Percentiles rank a stretch among this genome's conserved stretches.
These are phyloP conservation scores for Amphiduros pacificus DNA, from an alignment of 2,888 invertebrate species.

Conservation along the genomic window DNA sequence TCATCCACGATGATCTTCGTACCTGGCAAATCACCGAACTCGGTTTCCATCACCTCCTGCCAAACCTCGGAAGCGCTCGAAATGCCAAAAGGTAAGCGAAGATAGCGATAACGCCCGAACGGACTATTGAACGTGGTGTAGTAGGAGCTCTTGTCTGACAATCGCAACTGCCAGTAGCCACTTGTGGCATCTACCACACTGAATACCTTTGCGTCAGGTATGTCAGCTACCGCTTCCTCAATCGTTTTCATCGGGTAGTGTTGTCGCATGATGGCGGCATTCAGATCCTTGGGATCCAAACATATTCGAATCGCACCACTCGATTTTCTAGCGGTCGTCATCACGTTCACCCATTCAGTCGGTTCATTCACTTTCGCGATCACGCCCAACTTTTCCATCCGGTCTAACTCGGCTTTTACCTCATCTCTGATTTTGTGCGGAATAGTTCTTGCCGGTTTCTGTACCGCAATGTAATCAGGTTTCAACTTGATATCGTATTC, in stretches of 20 bases:
- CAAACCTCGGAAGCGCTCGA: slow-evolving; percentile 26
- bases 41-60: slow-evolving; percentile 24
- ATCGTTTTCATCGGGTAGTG: slow-evolving; percentile 25
- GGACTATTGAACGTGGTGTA: neutral
- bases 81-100: slow-evolving; percentile 21
- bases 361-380: neutral
- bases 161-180: slow-evolving; percentile 27
- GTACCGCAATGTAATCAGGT: too few species aligned
- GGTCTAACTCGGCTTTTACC: slow-evolving; percentile 14
- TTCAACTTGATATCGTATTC: too few species aligned
- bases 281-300: slow-evolving; percentile 23
- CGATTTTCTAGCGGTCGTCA: neutral
- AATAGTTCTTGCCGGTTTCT: too few species aligned
- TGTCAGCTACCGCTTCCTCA: slow-evolving; percentile 27
- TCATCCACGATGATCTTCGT: slow-evolving; percentile 13
- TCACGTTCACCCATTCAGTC: neutral
- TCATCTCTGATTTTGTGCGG: too few species aligned
- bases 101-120: neutral
- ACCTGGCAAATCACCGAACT: slow-evolving; percentile 17
- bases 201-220: slow-evolving; percentile 24
- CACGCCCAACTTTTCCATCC: slow-evolving; percentile 19
- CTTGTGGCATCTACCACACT: slow-evolving; percentile 30
- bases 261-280: slow-evolving; percentile 23
- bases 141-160: slow-evolving; percentile 10
- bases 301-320: slow-evolving; percentile 26